phyloP scores from a whole-genome alignment of 2,888 invertebrate genomes.

The Strigamia maritima region DNA sequence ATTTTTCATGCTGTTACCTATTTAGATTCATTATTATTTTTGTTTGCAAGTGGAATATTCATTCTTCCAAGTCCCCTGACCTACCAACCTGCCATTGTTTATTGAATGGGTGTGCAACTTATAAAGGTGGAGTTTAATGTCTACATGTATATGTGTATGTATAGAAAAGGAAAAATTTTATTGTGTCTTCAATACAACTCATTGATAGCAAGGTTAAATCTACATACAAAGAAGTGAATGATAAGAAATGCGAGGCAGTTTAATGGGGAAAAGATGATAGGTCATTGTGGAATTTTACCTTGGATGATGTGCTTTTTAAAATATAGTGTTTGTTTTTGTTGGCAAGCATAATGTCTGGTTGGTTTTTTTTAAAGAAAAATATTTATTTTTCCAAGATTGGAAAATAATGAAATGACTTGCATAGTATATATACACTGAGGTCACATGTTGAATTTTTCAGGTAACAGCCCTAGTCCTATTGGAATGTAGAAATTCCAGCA shows the following conservation, averaged over 20 bases:
- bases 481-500: slow-evolving; percentile 31
- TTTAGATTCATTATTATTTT: neutral
- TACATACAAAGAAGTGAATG: slow-evolving; percentile 23
- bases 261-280: slow-evolving; percentile 20
- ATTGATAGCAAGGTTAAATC: slow-evolving; percentile 13
- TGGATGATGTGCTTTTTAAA: neutral
- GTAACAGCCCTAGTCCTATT: slow-evolving; percentile 9
- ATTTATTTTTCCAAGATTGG: neutral
- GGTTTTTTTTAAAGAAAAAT: neutral
- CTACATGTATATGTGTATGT: neutral
- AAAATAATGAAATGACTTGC: neutral
- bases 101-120: slow-evolving; percentile 18
- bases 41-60: neutral
- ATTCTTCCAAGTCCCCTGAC: slow-evolving; percentile 19
- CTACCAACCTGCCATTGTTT: slow-evolving; percentile 27
- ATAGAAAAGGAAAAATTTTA: neutral
- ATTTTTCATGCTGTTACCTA: neutral
- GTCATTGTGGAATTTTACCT: slow-evolving; percentile 8
- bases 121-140: slow-evolving; percentile 18
- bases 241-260: neutral
- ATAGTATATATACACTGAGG: neutral
- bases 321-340: neutral
- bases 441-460: slow-evolving; percentile 12
- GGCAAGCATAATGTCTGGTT: neutral
- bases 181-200: slow-evolving; percentile 22